Evolutionary conservation across 2,888 invertebrate genomes (phyloP).

Genomic region (Drosophila limbata): DNA sequence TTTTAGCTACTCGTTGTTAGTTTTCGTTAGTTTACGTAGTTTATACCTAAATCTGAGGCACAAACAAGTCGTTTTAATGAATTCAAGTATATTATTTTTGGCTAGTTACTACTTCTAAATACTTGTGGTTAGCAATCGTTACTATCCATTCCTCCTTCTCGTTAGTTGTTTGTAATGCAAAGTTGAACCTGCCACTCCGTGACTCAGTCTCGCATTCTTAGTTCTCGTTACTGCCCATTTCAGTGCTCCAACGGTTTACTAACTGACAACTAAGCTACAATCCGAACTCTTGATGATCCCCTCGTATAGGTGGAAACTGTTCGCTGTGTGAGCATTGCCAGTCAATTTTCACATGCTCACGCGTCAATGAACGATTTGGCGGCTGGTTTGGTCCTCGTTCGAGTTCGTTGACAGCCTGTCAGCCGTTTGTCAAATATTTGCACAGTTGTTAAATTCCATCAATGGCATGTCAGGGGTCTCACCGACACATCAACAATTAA

Average conservation of each 20-base stretch:
- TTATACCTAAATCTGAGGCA: background rate
- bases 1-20: background rate
- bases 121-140: background rate
- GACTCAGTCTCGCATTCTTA: background rate
- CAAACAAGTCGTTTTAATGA: too few relatives aligned
- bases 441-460: conserved; percentile 75
- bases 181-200: background rate
- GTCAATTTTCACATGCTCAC: conserved; percentile 71
- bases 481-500: conserved; percentile 47
- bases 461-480: conserved; percentile 53
- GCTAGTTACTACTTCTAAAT: background rate
- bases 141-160: background rate
- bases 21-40: background rate
- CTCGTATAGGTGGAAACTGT: conserved; percentile 24
- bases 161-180: background rate
- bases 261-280: background rate
- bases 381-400: conserved; percentile 24
- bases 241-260: background rate
- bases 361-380: conserved; percentile 71
- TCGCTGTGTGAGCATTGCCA: conserved; percentile 37
- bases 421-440: conserved; percentile 70
- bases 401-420: conserved; percentile 50
- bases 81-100: too few relatives aligned
- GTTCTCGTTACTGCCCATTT: background rate
- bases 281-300: conserved; percentile 5